Base-by-base conservation (phyloP, 2,113 vertebrate genomes). In the Ardeotis arabs region DNA sequence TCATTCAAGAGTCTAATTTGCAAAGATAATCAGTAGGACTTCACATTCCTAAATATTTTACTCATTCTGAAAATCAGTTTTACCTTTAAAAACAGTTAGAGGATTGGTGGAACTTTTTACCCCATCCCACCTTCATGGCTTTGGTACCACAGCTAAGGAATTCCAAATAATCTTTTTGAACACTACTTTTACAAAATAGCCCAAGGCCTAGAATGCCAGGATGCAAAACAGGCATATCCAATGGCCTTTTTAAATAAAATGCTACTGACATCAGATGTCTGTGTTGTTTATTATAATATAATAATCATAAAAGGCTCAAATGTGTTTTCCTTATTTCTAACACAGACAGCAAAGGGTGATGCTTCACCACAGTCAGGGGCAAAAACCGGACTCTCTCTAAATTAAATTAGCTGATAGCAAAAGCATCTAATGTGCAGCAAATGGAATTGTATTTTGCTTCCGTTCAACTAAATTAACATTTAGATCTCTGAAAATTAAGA, bases 381-480 rank as follows among this genome's bases (percentile, higher is more conserved):
- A 85, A 81, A 74, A 86, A 9, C 0, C 9, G 53, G 82, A 17
- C 24, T 62, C 41, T 62, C 58, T 81, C 63, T 68, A 55, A 86
- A 94, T 88, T 85, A 89, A 70, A 93, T 91, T 75, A 84, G 37
- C 27, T 74, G 37, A 62, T 29, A 75, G 69, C 62, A 93, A 89
- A 86, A 55, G 17, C 28, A 67, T 41, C 73, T 87, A 67, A 87
- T 59, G 60, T 47, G 37, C 31, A 17, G 4, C 60, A 93, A 92
- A 94, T 50, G 44, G 69, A 84, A 91, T 29, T 78, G 31, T 73
- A 47, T 81, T 91, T 89, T 89, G 37, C 68, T 89, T 94, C 58
- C 21, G 39, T 63, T 91, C 41, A 45, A 74, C 31, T 47, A 67
- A 93, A 87, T 69, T 49, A 91, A 41, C 15, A 9, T 86, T 74